phyloP scores from a whole-genome alignment of 2,113 vertebrate species.

The Meriones unguiculatus region DNA sequence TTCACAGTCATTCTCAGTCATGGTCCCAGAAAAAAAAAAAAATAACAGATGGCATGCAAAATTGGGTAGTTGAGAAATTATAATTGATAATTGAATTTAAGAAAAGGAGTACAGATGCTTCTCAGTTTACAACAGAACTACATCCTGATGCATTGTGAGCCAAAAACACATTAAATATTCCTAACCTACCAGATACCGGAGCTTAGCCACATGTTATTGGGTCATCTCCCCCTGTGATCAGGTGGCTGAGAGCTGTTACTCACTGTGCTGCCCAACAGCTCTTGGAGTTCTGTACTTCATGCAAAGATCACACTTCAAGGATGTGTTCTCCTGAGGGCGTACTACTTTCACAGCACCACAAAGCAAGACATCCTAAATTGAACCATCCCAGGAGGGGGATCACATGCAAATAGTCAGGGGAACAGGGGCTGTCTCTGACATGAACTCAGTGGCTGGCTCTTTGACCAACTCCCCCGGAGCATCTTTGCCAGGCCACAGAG shows the following conservation, averaged over 20 bases:
- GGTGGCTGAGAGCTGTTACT: not conserved
- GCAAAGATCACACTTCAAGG: not conserved
- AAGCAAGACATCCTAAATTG: not conserved
- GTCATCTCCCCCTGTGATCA: not conserved
- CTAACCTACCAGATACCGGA: not conserved
- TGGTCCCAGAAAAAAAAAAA: not conserved
- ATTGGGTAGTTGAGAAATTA: not conserved
- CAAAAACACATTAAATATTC: not conserved
- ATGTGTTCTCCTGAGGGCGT: not conserved
- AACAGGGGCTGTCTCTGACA: too few species aligned
- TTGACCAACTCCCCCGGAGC: too few species aligned
- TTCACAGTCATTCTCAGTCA: not conserved
- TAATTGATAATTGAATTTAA: constrained; percentile 26
- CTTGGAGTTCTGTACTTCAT: not conserved
- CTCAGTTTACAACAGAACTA: not conserved
- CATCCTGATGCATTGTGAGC: not conserved
- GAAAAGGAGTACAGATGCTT: not conserved
- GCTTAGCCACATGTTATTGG: not conserved
- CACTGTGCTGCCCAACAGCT: not conserved
- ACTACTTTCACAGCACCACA: not conserved
- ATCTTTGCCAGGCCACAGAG: too few species aligned
- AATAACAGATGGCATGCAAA: not conserved
- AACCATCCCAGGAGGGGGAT: not conserved
- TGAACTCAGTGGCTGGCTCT: too few species aligned
- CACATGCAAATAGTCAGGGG: not conserved